Evolutionary conservation across 1,140 invertebrate genomes (phyloP), one percentile per base, ranked within the genome.

Genomic region (Sitophilus oryzae): DNA sequence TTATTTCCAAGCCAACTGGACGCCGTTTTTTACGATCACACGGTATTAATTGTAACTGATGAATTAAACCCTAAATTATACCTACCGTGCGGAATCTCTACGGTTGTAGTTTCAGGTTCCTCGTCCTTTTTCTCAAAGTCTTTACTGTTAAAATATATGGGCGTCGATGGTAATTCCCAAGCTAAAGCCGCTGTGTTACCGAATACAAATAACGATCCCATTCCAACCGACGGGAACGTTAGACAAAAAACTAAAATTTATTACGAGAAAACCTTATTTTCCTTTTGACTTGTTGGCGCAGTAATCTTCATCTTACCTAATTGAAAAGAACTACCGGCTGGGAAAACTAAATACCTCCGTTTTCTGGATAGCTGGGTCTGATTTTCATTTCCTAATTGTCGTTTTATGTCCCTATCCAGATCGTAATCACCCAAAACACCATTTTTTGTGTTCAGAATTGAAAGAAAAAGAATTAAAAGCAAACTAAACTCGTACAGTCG

Each of bases 141-240:
- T 41, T 46, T 56, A 16, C 49, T 40, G 41, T 56, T 21, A 3
- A 55, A 25, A 41, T 59, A 52, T 56, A 77, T 76, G 36, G 79
- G 75, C 65, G 81, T 73, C 57, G 83, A 74, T 8, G 86, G 86
- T 38, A 89, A 70, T 68, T 87, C 82, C 74, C 80, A 89, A 14
- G 85, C 85, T 56, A 88, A 72, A 2, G 85, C 83, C 15, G 83
- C 84, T 10, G 86, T 88, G 42, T 82, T 74, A 16, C 86, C 85
- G 52, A 83, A 71, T 5, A 82, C 78, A 58, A 84, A 80, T 20
- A 82, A 77, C 54, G 79, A 77, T 9, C 74, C 72, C n/a, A 82
- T 78, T 14, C 69, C 71, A 1, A 75, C 59, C 11, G 74, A 74
- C n/a, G 76, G 74, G 44, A 79, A 77, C 0, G 82, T 84, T 54